Evolutionary conservation across 92 coral and sea anemone species (phyloP), one percentile per base, ranked within the genome.

Genomic region (Parazoanthus atlanticus): DNA sequence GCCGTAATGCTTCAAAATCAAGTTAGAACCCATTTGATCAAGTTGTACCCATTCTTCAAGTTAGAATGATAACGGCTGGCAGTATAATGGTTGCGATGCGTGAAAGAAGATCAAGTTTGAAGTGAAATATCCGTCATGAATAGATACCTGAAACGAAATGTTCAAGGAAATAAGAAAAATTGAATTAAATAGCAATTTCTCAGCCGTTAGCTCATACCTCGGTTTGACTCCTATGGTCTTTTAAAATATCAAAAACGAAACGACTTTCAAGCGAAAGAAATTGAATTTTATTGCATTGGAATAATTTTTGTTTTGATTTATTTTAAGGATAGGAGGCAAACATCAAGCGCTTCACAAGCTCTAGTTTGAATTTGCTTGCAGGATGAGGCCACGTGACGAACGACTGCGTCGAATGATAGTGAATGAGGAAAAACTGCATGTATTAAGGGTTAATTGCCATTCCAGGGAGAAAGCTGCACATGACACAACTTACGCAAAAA

Each of bases 381-480:
- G 34, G 13, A 43, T 6, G 26, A n/a, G 46, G 49, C 79, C 28
- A 15, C 43, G 31, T 12, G 12, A 21, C n/a, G 47, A 34, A 5
- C 13, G 43, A 36, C 29, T 75, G 10, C 13, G 79, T 34, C 75
- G 86, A 82, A 82, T 43, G 86, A 36, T n/a, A 69, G 23, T 33
- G 31, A n/a, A 36, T 4, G 19, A 81, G 30, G 31, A 8, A 43
- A 75, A n/a, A 75, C 43, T 12, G 33, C 23, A 70, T 65, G 86
- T 5, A 43, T 79, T 7, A 3, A 78, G 29, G 34, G n/a, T 52
- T 13, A 28, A 15, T 15, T 46, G 36, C 32, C 85, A 83, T 7
- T 38, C 28, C 78, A 83, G 86, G 86, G 86, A 84, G 79, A 69
- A 84, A 70, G 87, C 74, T 84, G 78, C 46, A 84, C 87, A 84